These are phyloP conservation scores for Selene dorsalis DNA, from an alignment of 2,797 vertebrate species.

Conservation along the genomic window DNA sequence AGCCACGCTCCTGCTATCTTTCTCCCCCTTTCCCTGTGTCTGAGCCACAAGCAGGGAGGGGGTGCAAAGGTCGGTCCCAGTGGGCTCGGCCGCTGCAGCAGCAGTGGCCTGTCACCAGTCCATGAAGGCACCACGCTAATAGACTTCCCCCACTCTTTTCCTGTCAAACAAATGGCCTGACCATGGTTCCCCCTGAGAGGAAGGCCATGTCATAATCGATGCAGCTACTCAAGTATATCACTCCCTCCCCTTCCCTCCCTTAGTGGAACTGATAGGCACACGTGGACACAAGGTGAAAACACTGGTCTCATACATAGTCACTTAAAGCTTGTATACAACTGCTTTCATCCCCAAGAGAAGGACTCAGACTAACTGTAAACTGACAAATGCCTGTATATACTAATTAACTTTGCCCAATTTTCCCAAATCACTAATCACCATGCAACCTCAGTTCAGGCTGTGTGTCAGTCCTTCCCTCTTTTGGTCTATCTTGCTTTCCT, in stretches of 20 bases:
- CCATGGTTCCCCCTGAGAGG: conserved; percentile 75
- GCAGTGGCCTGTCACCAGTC: conserved; percentile 72
- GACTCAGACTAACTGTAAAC: conserved; percentile 58
- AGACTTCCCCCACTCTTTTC: conserved; percentile 77
- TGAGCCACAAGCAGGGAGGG: conserved; percentile 21
- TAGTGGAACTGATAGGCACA: conserved; percentile 15
- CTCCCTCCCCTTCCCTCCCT: conserved; percentile 5
- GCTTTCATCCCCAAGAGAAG: conserved; percentile 29
- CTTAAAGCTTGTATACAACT: conserved; percentile 16
- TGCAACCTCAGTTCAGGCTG: conserved; percentile 48
- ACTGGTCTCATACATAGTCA: conserved; percentile 17
- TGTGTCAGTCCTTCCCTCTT: conserved; percentile 40
- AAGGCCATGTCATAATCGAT: conserved; percentile 81
- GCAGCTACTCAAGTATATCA: conserved; percentile 53
- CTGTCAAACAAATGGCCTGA: conserved; percentile 80
- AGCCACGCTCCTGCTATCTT: conserved; percentile 26
- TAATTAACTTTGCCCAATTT: conserved; percentile 68
- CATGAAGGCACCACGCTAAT: conserved; percentile 71
- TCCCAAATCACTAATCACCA: conserved; percentile 65
- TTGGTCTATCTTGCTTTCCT: conserved; percentile 42
- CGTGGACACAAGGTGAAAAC: conserved; percentile 27
- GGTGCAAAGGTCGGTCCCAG: conserved; percentile 57
- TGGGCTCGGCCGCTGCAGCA: conserved; percentile 41
- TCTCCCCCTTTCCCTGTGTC: conserved; percentile 7
- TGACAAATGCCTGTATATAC: conserved; percentile 58